Conservation (phyloP, 2,888 invertebrate species). For the Leptopilina myrica region DNA sequence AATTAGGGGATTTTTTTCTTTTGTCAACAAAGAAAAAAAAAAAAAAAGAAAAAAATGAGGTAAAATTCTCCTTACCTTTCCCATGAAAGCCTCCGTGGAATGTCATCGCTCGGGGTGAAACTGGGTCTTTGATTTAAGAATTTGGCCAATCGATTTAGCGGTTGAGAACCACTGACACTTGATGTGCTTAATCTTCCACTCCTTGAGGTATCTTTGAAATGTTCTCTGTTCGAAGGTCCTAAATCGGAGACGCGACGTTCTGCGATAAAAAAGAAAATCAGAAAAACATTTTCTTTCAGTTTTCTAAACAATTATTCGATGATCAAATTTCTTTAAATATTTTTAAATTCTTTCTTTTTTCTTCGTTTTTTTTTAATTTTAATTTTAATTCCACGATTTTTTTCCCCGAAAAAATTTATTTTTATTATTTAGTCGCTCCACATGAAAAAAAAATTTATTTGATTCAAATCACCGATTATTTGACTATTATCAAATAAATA, state of each 20-base stretch:
- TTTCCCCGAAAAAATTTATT: no score
- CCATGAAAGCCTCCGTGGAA: conserved; percentile 79
- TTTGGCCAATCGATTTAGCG: conserved; percentile 79
- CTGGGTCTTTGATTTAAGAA: conserved; percentile 79
- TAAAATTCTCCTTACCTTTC: conserved; percentile 75
- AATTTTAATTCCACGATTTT: no score
- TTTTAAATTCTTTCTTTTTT: no score
- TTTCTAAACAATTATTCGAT: no score
- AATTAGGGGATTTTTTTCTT: background rate
- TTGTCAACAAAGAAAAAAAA: no score
- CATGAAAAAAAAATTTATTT: no score
- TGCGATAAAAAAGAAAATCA: conserved; percentile 46
- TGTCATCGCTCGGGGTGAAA: conserved; percentile 76
- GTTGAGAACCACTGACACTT: conserved; percentile 71
- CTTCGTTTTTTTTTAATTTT: no score
- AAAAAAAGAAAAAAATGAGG: background rate
- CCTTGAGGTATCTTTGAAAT: conserved; percentile 63
- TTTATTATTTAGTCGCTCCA: no score
- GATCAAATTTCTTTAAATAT: no score
- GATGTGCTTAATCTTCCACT: conserved; percentile 69
- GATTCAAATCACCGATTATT: no score
- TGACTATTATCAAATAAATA: no score
- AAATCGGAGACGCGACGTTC: conserved; percentile 71
- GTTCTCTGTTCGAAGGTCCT: conserved; percentile 64
- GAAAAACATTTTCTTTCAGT: background rate